Evolutionary conservation across 2,888 invertebrate genomes (phyloP), one percentile per base, ranked within the genome.

Genomic region (Hipparchia sbordonii): DNA sequence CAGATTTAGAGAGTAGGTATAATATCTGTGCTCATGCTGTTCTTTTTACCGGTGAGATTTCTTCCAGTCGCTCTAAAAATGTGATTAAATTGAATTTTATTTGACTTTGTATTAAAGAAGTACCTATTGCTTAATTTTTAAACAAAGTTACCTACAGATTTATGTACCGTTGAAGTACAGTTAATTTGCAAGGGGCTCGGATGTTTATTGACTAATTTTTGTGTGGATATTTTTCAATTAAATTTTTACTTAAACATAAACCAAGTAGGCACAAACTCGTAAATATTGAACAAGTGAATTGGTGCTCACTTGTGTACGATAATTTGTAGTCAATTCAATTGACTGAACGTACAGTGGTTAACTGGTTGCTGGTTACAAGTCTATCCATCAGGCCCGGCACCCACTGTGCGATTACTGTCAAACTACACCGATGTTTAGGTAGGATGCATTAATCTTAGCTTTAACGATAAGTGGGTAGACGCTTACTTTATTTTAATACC

Each of bases 331-430:
- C 54, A 67, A 68, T 71, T 69, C 61, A 56, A 73, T 69, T 61
- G 66, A 66, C 59, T 71, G 39, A 52, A 60, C 13, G 70, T 45
- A 48, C 54, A 68, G 56, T 68, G 60, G 67, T 48, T 65, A 51
- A 57, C 59, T 60, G 59, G 39, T 60, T 39, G 33, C 74, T 59
- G 66, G 67, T 70, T 71, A 67, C 71, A 46, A 52, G 57, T 76
- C 74, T 72, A 74, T 72, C 70, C 67, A 59, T 72, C 75, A 67
- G 71, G n/a, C 13, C n/a, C n/a, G 69, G 69, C 69, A 69, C 73
- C 76, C 75, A 73, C 75, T 48, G 68, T 23, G 68, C 60, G 72
- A 76, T 76, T 76, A 75, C 70, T 76, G 73, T 76, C 75, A 71
- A 72, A 76, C 70, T 72, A 69, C 70, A 72, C 72, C 67, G 65